phyloP scores from a whole-genome alignment of 2,888 invertebrate species.

The Ethmia dodecea region DNA sequence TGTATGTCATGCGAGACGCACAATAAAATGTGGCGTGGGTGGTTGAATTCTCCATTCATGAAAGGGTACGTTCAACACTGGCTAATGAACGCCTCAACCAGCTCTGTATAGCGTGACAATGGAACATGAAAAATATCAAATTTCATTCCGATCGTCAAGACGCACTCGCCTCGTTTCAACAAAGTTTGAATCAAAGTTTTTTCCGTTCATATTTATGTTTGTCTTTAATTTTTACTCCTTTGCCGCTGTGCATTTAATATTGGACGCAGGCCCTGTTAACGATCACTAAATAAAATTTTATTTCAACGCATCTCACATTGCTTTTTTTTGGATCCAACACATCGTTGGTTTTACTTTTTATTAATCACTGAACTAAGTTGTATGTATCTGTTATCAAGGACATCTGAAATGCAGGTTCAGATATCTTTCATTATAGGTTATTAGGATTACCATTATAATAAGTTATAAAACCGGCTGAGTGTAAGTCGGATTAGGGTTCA shows the following conservation, averaged over 20 bases:
- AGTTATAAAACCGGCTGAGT: too few species aligned
- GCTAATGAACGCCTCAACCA: too few species aligned
- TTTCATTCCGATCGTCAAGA: slow-evolving; percentile 64
- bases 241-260: slow-evolving; percentile 71
- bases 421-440: too few species aligned
- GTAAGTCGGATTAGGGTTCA: too few species aligned
- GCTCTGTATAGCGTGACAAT: slow-evolving; percentile 45
- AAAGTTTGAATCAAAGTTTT: slow-evolving; percentile 60
- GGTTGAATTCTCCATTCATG: slow-evolving; percentile 44
- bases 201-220: slow-evolving; percentile 66
- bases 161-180: slow-evolving; percentile 16
- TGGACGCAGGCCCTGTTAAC: slow-evolving; percentile 66
- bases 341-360: slow-evolving; percentile 66
- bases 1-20: neutral
- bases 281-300: slow-evolving; percentile 74
- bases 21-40: too few species aligned
- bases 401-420: too few species aligned
- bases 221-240: slow-evolving; percentile 74
- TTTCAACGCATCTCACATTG: slow-evolving; percentile 58
- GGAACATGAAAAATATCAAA: slow-evolving; percentile 63
- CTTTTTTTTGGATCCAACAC: slow-evolving; percentile 64
- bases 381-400: slow-evolving; percentile 9
- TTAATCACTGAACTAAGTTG: slow-evolving; percentile 39
- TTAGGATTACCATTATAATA: too few species aligned
- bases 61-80: too few species aligned